phyloP scores from a whole-genome alignment of 2,797 vertebrate species.

The Anguilla pacifica region DNA sequence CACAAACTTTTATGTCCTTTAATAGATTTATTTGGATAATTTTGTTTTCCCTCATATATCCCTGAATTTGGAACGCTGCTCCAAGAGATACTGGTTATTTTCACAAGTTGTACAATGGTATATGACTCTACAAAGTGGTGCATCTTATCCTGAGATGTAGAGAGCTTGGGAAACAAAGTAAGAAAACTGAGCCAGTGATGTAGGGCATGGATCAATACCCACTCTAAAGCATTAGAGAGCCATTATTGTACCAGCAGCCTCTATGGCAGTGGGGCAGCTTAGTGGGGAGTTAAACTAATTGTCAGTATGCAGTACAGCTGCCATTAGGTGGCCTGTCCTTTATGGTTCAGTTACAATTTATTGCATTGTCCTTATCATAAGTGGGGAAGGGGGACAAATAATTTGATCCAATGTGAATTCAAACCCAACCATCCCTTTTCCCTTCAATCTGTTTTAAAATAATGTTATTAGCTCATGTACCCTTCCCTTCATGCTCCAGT shows the following conservation, averaged over 20 bases:
- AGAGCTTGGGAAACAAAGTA: neutral
- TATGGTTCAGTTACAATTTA: neutral
- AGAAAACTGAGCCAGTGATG: neutral
- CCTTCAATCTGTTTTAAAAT: neutral
- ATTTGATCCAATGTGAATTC: neutral
- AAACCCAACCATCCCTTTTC: neutral
- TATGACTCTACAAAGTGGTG: neutral
- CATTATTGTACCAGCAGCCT: neutral
- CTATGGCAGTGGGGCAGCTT: neutral
- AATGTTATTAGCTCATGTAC: neutral
- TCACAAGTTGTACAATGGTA: neutral
- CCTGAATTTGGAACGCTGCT: neutral
- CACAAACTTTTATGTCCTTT: neutral
- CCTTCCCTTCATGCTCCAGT: neutral
- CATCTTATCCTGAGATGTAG: neutral
- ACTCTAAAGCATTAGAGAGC: conserved; percentile 9
- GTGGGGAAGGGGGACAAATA: neutral
- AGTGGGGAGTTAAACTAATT: conserved; percentile 12
- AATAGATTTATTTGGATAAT: neutral
- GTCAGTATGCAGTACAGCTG: neutral
- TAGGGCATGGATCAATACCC: neutral
- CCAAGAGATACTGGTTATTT: neutral
- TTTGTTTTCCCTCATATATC: neutral
- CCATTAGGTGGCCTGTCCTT: conserved; percentile 1
- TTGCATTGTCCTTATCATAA: neutral